phyloP scores from a whole-genome alignment of 2,888 invertebrate species.

The Coecobrya sp. region DNA sequence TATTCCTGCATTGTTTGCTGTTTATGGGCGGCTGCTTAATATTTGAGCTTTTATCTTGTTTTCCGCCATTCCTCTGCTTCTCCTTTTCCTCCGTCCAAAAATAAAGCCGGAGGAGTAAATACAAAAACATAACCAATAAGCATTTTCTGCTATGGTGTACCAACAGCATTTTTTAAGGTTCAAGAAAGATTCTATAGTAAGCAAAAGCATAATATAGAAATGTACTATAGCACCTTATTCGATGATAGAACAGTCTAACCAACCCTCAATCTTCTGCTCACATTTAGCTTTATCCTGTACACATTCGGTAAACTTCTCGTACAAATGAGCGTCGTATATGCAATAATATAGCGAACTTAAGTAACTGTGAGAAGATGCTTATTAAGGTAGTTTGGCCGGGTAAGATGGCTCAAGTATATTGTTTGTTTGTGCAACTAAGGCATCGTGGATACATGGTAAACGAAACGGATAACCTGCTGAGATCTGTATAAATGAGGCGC shows the following conservation, averaged over 20 bases:
- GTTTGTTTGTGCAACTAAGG: background rate
- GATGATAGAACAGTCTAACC: too few relatives aligned
- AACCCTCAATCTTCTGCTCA: too few relatives aligned
- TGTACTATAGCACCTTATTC: too few relatives aligned
- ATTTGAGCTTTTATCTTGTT: conserved; percentile 62
- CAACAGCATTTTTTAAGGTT: background rate
- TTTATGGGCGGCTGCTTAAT: conserved; percentile 27
- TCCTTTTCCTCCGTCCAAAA: background rate
- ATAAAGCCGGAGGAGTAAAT: conserved; percentile 4
- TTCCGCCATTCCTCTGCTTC: conserved; percentile 6
- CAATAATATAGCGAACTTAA: background rate
- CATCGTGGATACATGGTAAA: background rate
- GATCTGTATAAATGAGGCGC: conserved; percentile 41
- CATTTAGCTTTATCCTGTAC: conserved; percentile 49
- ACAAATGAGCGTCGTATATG: background rate
- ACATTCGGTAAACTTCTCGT: background rate
- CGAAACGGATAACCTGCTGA: conserved; percentile 51
- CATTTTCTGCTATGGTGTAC: background rate
- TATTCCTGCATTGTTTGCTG: background rate
- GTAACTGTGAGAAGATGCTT: conserved; percentile 1
- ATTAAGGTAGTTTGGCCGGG: background rate
- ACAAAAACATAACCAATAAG: background rate
- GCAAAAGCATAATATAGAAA: background rate
- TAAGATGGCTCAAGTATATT: background rate
- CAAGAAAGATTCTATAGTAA: background rate